Evolutionary conservation across 1,140 invertebrate genomes (phyloP).

Genomic region (Atta colombica): DNA sequence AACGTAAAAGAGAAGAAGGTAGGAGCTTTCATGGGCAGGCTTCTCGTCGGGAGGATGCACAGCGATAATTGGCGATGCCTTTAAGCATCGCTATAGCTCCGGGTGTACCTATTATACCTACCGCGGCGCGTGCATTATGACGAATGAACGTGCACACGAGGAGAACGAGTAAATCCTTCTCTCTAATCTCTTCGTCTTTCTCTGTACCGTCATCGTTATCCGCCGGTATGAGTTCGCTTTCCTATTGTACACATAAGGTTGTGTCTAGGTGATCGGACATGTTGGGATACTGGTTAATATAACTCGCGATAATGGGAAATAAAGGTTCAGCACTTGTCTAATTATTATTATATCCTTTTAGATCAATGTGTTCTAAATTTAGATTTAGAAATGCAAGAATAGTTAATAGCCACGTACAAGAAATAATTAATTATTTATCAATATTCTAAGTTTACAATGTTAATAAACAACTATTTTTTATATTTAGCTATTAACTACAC

Average conservation of each 20-base stretch:
- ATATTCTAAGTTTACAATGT: neutral
- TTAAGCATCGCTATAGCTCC: slow-evolving; percentile 57
- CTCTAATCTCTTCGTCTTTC: neutral
- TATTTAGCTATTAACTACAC: no score
- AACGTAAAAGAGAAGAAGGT: neutral
- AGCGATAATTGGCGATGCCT: slow-evolving; percentile 74
- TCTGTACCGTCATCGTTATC: neutral
- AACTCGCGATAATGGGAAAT: neutral
- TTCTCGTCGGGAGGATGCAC: slow-evolving; percentile 60
- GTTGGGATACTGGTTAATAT: slow-evolving; percentile 6
- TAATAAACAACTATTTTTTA: no score
- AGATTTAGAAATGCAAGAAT: neutral
- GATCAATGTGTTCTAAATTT: neutral
- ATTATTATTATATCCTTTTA: neutral
- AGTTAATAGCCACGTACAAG: no score
- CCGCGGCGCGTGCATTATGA: slow-evolving; percentile 66
- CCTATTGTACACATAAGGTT: neutral
- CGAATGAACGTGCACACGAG: slow-evolving; percentile 67
- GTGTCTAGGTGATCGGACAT: slow-evolving; percentile 4
- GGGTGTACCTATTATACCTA: slow-evolving; percentile 67
- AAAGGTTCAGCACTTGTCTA: neutral
- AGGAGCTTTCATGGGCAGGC: slow-evolving; percentile 33
- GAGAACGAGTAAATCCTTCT: neutral
- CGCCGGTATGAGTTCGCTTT: slow-evolving; percentile 11
- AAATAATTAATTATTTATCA: neutral